A percentile compares a stretch with the other conserved stretches of the same genome.
phyloP scores from a whole-genome alignment of 23 tunicate species.

The Aplidium turbinatum region DNA sequence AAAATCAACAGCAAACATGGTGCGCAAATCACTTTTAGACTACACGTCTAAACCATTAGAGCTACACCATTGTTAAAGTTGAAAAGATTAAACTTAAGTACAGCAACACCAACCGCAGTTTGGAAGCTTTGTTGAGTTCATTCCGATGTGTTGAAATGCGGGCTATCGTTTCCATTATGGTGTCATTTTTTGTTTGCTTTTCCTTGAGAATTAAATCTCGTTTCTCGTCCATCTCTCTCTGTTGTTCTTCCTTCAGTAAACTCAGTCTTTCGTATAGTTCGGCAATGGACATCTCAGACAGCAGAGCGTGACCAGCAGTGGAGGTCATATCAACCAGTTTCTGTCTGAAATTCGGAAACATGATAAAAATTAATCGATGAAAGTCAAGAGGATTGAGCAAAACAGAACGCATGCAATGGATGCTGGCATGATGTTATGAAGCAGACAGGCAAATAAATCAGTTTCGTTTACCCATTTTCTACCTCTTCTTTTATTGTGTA shows the following conservation, averaged over 20 bases:
- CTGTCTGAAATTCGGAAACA: no score
- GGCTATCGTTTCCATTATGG: slow-evolving; percentile 72
- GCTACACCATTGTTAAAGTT: background rate
- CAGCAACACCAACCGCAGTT: slow-evolving; percentile 27
- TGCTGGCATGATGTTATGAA: no score
- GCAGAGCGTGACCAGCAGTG: slow-evolving; percentile 92
- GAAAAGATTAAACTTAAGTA: background rate
- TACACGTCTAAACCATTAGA: background rate
- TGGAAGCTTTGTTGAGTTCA: slow-evolving; percentile 75
- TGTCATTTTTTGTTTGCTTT: slow-evolving; percentile 76
- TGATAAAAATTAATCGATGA: no score
- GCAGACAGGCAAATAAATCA: no score
- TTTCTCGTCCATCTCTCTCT: slow-evolving; percentile 60
- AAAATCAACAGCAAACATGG: background rate
- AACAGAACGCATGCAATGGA: no score
- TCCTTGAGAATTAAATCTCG: slow-evolving; percentile 60
- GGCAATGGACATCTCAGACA: slow-evolving; percentile 94
- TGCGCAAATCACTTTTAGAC: background rate
- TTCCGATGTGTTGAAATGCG: slow-evolving; percentile 68
- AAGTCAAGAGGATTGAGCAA: no score
- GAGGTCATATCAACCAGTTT: slow-evolving; percentile 83
- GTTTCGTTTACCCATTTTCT: no score
- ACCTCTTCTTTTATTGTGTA: no score
- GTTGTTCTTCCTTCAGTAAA: slow-evolving; percentile 62
- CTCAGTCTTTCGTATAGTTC: slow-evolving; percentile 81